phyloP scores from a whole-genome alignment of 2,888 invertebrate genomes.

The Lasioglossum oenotherae region DNA sequence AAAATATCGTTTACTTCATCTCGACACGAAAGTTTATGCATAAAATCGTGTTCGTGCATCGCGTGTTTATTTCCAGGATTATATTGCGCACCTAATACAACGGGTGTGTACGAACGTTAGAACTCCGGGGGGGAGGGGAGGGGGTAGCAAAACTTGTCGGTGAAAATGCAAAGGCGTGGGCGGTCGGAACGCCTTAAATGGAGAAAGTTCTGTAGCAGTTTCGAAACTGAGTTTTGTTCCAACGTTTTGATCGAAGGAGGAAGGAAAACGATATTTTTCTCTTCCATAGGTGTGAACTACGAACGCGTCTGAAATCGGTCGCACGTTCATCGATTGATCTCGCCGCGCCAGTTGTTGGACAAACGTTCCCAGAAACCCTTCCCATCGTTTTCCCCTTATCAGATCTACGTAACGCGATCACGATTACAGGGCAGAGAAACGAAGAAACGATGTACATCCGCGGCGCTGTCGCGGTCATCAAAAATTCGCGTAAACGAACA shows the following conservation, averaged over 20 bases:
- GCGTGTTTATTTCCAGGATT: slow-evolving; percentile 50
- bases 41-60: slow-evolving; percentile 48
- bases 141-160: background rate
- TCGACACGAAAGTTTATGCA: slow-evolving; percentile 42
- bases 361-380: slow-evolving; percentile 14
- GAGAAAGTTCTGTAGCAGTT: background rate
- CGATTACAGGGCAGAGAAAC: slow-evolving; percentile 24
- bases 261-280: background rate
- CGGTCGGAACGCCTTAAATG: background rate
- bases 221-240: background rate
- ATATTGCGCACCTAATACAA: slow-evolving; percentile 37
- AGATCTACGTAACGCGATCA: slow-evolving; percentile 27
- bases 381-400: background rate
- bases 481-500: slow-evolving; percentile 28
- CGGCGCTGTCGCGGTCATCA: slow-evolving; percentile 23
- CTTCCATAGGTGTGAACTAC: background rate
- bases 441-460: slow-evolving; percentile 10
- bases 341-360: background rate
- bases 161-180: background rate
- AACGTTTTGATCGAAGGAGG: background rate
- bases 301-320: background rate
- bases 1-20: slow-evolving; percentile 36
- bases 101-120: slow-evolving; percentile 26
- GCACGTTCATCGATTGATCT: slow-evolving; percentile 29
- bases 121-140: background rate